phyloP scores from a whole-genome alignment of 2,888 invertebrate genomes.

The Mamestra brassicae region DNA sequence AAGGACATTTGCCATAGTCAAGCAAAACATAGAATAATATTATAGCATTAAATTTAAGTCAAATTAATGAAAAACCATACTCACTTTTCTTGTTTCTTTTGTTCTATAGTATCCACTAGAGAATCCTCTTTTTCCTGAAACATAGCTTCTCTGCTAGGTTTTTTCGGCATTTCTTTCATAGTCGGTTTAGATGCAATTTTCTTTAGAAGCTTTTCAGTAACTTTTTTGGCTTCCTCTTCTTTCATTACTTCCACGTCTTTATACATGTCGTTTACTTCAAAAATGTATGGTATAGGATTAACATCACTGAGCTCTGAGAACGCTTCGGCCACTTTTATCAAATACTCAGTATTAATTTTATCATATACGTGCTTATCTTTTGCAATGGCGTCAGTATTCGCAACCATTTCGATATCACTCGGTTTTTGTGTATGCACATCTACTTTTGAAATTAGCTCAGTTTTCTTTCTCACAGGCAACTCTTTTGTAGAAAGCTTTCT shows the following conservation, averaged over 20 bases:
- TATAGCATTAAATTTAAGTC: not conserved
- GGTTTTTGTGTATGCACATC: slow-evolving; percentile 12
- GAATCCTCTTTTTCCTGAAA: slow-evolving; percentile 70
- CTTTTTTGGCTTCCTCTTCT: slow-evolving; percentile 76
- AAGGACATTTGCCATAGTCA: not conserved
- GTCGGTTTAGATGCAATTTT: slow-evolving; percentile 66
- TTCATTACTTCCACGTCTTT: slow-evolving; percentile 67
- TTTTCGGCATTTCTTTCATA: slow-evolving; percentile 70
- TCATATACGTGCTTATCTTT: slow-evolving; percentile 69
- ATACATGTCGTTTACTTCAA: slow-evolving; percentile 78
- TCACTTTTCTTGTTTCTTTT: slow-evolving; percentile 73
- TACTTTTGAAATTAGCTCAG: slow-evolving; percentile 43
- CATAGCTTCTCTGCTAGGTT: slow-evolving; percentile 75
- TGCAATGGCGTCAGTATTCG: slow-evolving; percentile 12
- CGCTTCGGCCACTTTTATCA: slow-evolving; percentile 69
- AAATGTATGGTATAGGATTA: slow-evolving; percentile 73
- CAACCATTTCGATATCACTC: not conserved
- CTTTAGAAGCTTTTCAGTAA: slow-evolving; percentile 72
- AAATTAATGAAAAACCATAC: slow-evolving; percentile 30
- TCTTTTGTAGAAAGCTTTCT: slow-evolving; percentile 72
- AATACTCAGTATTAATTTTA: slow-evolving; percentile 72
- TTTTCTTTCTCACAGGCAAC: slow-evolving; percentile 58
- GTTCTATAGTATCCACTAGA: slow-evolving; percentile 65
- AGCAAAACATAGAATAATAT: not conserved
- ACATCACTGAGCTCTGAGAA: slow-evolving; percentile 57